Percentiles rank a stretch among this genome's conserved stretches.
phyloP scores from a whole-genome alignment of 2,113 vertebrate genomes.

The Mus spicilegus region DNA sequence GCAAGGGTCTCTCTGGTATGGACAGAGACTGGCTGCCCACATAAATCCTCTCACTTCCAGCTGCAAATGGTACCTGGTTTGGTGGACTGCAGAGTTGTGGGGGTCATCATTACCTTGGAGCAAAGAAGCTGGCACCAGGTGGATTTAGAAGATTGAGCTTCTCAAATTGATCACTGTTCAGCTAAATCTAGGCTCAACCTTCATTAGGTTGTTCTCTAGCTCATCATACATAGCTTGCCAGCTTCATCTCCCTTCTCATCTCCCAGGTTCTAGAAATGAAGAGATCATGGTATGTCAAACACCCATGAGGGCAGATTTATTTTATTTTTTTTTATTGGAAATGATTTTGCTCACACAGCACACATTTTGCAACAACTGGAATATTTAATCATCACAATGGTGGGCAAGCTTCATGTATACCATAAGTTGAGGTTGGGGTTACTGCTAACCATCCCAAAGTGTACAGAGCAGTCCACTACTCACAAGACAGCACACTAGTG shows the following conservation, averaged over 20 bases:
- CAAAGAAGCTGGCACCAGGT: neutral
- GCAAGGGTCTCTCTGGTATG: neutral
- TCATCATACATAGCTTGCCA: neutral
- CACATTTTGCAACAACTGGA: neutral
- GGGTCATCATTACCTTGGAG: neutral
- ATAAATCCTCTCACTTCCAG: neutral
- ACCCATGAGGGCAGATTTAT: accelerated
- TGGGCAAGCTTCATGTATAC: neutral
- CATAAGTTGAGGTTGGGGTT: neutral
- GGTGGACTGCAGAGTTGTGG: neutral
- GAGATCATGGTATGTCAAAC: accelerated
- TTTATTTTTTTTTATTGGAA: no score
- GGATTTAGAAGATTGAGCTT: neutral
- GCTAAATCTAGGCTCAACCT: neutral
- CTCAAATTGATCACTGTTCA: neutral
- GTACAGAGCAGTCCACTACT: neutral
- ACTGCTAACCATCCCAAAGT: neutral
- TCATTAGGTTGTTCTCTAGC: neutral
- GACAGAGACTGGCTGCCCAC: neutral
- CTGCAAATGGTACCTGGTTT: neutral
- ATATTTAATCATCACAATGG: neutral
- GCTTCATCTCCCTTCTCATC: neutral
- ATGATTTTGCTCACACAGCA: no score
- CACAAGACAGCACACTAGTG: neutral
- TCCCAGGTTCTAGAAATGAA: neutral